Evolutionary conservation across 2,888 invertebrate genomes (phyloP), one percentile per base, ranked within the genome.

Genomic region (Drosophila merina): DNA sequence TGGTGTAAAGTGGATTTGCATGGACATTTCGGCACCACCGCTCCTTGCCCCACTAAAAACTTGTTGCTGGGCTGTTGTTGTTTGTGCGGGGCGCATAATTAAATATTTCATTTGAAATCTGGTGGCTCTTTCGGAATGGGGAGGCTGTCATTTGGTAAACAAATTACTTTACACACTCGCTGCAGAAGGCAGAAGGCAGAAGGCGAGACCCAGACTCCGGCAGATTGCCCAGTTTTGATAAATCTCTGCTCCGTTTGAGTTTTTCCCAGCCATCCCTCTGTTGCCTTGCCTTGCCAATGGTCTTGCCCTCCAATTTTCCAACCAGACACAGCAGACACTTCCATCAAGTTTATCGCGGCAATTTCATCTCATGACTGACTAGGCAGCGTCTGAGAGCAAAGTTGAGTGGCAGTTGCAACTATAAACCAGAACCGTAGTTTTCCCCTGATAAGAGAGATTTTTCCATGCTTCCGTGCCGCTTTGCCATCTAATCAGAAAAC

Each of bases 201-300:
- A 44, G 25, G 44, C 44, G n/a, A 33, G 58, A 57, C 38, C 12
- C 48, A 62, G 47, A 60, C 69, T 52, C 69, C 77, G 85, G 85
- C 85, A 85, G 85, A 84, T 85, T 82, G 85, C 85, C 86, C 85
- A 86, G 74, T 84, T 74, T 72, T 71, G 85, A 85, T 85, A 86
- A 86, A 79, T 75, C 60, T 72, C 25, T 77, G 71, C 67, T 67
- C 48, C 54, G 51, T 48, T 57, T 31, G n/a, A 9, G n/a, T 14
- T 25, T 33, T 42, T 57, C 25, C 42, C 50, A 20, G 8, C 20
- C 33, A 30, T 25, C 30, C 44, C 38, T 25, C 25, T 5, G 25
- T 25, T 25, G 36, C 52, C 40, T 38, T 28, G 44, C 42, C 44
- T 42, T 28, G 28, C 5, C 6, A 28, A 4, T 28, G 28, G 20